These are phyloP conservation scores for Holothuria scabra DNA, from an alignment of 53 echinoderm and acorn worm genomes.

Conservation along the genomic window DNA sequence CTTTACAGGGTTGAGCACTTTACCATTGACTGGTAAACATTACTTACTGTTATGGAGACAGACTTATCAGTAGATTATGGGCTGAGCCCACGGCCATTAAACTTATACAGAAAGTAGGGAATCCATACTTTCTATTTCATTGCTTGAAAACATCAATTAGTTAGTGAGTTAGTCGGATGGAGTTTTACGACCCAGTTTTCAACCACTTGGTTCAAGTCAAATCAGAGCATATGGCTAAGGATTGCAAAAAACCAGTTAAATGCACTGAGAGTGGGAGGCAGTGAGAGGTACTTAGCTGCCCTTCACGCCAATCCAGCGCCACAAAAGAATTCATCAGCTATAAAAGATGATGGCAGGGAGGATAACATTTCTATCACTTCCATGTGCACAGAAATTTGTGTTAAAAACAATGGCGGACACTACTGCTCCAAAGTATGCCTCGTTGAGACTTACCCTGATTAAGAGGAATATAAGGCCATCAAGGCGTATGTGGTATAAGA, in stretches of 20 bases:
- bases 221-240: slow-evolving; percentile 5
- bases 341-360: background rate
- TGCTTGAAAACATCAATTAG: too few relatives aligned
- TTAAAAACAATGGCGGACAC: slow-evolving; percentile 18
- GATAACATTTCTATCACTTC: background rate
- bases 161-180: too few relatives aligned
- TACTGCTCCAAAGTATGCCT: slow-evolving; percentile 67
- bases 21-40: too few relatives aligned
- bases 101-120: too few relatives aligned
- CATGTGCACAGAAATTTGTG: slow-evolving; percentile 53
- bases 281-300: background rate
- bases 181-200: too few relatives aligned
- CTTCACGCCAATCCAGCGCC: background rate
- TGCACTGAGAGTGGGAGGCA: slow-evolving; percentile 12
- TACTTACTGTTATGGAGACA: too few relatives aligned
- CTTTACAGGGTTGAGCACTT: too few relatives aligned
- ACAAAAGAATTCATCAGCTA: background rate
- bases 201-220: too few relatives aligned
- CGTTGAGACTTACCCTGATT: slow-evolving; percentile 35
- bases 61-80: too few relatives aligned
- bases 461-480: slow-evolving; percentile 16
- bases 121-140: too few relatives aligned
- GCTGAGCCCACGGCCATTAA: too few relatives aligned
- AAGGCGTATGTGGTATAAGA: slow-evolving; percentile 52
- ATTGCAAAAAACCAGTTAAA: slow-evolving; percentile 29